Percentiles rank a stretch among this genome's conserved stretches.
These are phyloP conservation scores for Periophthalmodon schlosseri DNA, from an alignment of 2,113 vertebrate genomes.

Conservation along the genomic window DNA sequence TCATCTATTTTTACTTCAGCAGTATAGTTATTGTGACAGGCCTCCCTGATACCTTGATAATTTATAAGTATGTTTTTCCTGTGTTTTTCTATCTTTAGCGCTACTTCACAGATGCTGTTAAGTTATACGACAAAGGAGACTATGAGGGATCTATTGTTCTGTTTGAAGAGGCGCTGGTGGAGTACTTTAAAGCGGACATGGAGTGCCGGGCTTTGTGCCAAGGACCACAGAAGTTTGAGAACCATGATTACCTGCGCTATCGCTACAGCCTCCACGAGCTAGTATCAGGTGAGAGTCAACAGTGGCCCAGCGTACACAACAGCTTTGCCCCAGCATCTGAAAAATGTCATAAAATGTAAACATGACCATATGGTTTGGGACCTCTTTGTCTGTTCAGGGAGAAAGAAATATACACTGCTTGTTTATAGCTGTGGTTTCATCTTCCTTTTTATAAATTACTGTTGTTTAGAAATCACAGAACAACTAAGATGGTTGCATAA, in stretches of 20 bases:
- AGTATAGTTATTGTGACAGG: too few species aligned
- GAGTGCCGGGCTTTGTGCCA: conserved; percentile 89
- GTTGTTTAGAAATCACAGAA: neutral
- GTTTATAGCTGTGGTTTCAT: neutral
- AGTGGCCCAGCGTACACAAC: neutral
- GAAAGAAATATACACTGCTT: neutral
- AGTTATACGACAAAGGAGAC: conserved; percentile 82
- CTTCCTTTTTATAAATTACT: neutral
- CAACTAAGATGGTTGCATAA: neutral
- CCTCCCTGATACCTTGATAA: too few species aligned
- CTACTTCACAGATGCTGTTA: conserved; percentile 83
- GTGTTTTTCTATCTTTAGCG: conserved; percentile 70
- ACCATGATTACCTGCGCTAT: conserved; percentile 83
- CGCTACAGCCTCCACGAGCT: conserved; percentile 87
- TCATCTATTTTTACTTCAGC: too few species aligned
- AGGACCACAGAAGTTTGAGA: conserved; percentile 86
- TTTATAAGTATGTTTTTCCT: neutral
- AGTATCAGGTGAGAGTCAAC: conserved; percentile 84
- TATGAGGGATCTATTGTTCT: conserved; percentile 77
- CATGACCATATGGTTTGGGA: neutral
- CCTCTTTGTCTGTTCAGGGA: neutral
- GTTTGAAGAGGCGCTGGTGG: conserved; percentile 86
- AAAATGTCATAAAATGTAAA: neutral
- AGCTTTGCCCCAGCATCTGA: neutral
- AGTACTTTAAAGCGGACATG: conserved; percentile 85